Conservation (phyloP, 2,113 vertebrate genomes). For the Corvus cornix region DNA sequence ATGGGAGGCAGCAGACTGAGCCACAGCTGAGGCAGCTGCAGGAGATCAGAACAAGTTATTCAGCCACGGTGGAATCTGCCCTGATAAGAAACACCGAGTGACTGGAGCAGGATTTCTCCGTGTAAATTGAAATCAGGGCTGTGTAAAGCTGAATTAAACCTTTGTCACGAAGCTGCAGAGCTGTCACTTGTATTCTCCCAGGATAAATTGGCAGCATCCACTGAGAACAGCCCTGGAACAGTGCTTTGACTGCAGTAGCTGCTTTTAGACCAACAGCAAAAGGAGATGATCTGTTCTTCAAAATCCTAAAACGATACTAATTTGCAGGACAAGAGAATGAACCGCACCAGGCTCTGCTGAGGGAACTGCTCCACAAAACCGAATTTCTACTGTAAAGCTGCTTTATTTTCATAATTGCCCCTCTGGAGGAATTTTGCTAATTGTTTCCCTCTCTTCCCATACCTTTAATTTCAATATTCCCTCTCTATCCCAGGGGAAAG, state of each 20-base stretch:
- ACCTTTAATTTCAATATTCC: not conserved
- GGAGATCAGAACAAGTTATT: not conserved
- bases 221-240: not conserved
- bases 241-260: not conserved
- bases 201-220: not conserved
- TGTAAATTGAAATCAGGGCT: conserved; percentile 3
- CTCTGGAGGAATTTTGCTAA: not conserved
- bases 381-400: not conserved
- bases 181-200: not conserved
- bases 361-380: not conserved
- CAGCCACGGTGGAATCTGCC: not conserved
- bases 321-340: not conserved
- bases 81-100: not conserved
- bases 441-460: not conserved
- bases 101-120: not conserved
- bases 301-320: not conserved
- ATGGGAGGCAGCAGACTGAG: not conserved
- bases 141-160: not conserved
- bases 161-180: not conserved
- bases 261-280: not conserved
- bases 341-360: not conserved
- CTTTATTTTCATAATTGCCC: not conserved
- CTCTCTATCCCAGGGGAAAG: not conserved
- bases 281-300: not conserved
- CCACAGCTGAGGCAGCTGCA: not conserved